A percentile compares a stretch with the other conserved stretches of the same genome.
Evolutionary conservation across 2,113 vertebrate genomes (phyloP).

Genomic region (Elgaria multicarinata): DNA sequence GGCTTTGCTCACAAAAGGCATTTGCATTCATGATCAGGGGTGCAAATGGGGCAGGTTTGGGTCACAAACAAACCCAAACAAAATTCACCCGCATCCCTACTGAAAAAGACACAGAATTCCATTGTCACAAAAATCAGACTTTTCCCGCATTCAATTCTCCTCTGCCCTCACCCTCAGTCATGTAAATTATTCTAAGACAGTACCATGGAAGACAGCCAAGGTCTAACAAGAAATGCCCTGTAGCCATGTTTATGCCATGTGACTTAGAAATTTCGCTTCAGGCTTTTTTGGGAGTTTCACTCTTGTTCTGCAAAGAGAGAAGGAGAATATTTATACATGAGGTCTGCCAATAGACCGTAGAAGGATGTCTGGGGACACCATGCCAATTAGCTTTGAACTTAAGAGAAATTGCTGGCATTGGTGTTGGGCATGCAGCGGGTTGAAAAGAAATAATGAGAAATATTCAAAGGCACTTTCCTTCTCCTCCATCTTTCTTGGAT

Average conservation of each 20-base stretch:
- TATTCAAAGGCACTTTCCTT: background rate
- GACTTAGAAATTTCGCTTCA: slow-evolving; percentile 10
- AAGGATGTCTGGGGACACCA: background rate
- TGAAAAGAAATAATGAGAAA: slow-evolving; percentile 9
- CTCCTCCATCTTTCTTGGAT: background rate
- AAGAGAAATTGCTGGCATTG: slow-evolving; percentile 18
- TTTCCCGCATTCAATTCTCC: background rate
- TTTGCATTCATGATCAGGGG: too few relatives aligned
- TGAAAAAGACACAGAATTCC: background rate
- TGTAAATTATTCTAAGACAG: background rate
- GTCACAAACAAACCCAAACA: too few relatives aligned
- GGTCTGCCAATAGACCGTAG: background rate
- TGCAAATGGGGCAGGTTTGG: too few relatives aligned
- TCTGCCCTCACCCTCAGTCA: background rate
- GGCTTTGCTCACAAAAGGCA: too few relatives aligned
- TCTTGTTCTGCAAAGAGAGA: background rate
- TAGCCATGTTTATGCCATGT: background rate
- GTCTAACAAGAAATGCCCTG: slow-evolving; percentile 1
- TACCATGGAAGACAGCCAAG: background rate
- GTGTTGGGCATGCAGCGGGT: background rate
- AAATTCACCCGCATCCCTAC: too few relatives aligned
- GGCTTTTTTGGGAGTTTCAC: background rate
- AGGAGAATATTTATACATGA: background rate
- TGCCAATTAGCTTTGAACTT: slow-evolving; percentile 37
- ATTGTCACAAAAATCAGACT: background rate